Conservation (phyloP, 2,888 invertebrate genomes). For the Apodemia duryi region DNA sequence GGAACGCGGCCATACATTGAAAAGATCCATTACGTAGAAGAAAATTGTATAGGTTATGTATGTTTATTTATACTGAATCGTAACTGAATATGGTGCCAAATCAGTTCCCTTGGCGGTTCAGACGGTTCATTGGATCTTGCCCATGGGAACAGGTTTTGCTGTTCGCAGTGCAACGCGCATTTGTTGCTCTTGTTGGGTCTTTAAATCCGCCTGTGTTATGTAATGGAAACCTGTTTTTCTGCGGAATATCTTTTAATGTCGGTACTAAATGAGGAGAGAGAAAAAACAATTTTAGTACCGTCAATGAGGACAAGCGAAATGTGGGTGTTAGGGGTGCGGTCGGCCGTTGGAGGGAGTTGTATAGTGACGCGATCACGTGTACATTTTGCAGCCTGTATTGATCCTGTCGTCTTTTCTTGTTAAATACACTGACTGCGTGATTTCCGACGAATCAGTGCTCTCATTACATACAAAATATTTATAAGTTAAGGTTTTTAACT, state of each 20-base stretch:
- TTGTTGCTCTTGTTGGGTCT: constrained; percentile 28
- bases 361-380: constrained; percentile 78
- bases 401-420: constrained; percentile 68
- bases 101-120: constrained; percentile 30
- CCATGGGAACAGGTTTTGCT: constrained; percentile 60
- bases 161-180: constrained; percentile 28
- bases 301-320: constrained; percentile 55
- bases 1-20: too few relatives aligned
- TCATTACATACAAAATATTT: constrained; percentile 11
- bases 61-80: not conserved
- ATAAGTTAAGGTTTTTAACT: not conserved
- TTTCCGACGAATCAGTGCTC: constrained; percentile 35
- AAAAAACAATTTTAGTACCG: constrained; percentile 63
- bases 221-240: constrained; percentile 17
- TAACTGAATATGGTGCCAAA: constrained; percentile 13
- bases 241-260: constrained; percentile 24
- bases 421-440: constrained; percentile 54
- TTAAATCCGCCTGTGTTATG: constrained; percentile 19
- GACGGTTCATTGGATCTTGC: constrained; percentile 46
- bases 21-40: not conserved
- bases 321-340: constrained; percentile 67
- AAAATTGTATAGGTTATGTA: not conserved
- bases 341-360: constrained; percentile 70
- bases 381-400: constrained; percentile 78
- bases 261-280: constrained; percentile 46